Conservation (phyloP, 1,140 invertebrate genomes). For the Cyphomyrmex costatus region DNA sequence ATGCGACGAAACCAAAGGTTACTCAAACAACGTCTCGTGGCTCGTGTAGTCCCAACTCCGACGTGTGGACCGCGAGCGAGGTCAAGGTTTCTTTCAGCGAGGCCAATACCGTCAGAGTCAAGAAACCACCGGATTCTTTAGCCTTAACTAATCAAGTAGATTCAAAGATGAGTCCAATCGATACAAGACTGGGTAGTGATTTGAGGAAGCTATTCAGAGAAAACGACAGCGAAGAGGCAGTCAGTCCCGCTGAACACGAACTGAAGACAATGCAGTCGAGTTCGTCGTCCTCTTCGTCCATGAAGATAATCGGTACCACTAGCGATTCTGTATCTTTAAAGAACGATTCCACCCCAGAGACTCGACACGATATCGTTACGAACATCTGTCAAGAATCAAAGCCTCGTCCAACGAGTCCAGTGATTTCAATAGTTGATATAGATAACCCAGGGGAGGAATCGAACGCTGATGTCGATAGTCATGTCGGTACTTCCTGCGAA, state of each 20-base stretch:
- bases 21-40: conserved; percentile 73
- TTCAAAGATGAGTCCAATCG: conserved; percentile 74
- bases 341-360: conserved; percentile 25
- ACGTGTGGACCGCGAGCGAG: conserved; percentile 85
- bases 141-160: conserved; percentile 70
- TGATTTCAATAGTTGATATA: conserved; percentile 60
- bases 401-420: conserved; percentile 68
- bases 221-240: conserved; percentile 41
- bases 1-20: conserved; percentile 85
- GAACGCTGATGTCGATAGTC: conserved; percentile 5
- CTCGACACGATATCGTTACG: background rate
- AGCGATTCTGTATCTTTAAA: conserved; percentile 9
- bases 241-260: conserved; percentile 65
- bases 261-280: conserved; percentile 53
- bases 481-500: background rate
- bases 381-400: conserved; percentile 64
- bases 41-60: conserved; percentile 80
- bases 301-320: conserved; percentile 32
- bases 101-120: conserved; percentile 71
- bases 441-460: conserved; percentile 20
- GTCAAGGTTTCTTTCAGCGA: conserved; percentile 84
- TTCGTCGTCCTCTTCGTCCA: conserved; percentile 72
- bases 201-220: conserved; percentile 75
- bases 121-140: conserved; percentile 71
- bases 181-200: conserved; percentile 75